Evolutionary conservation across 2,797 vertebrate species (phyloP), one percentile per base, ranked within the genome.

Genomic region (Ibycter americanus): DNA sequence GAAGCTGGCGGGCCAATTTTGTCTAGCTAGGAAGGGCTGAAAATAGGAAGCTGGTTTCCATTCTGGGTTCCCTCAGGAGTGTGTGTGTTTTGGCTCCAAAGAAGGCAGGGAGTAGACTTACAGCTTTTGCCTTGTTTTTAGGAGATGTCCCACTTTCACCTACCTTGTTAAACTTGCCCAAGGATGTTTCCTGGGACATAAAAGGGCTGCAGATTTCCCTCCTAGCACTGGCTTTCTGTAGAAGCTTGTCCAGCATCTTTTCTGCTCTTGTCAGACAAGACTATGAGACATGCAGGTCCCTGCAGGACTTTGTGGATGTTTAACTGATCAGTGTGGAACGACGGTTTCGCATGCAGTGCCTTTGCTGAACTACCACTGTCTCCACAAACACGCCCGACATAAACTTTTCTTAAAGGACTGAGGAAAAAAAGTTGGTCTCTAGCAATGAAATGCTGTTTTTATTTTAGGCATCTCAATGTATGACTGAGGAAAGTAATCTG

Each of bases 401-500:
- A 79, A 86, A 81, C 80, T 91, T 90, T 78, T 88, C 83, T 79
- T 40, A 44, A 70, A 80, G 44, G 31, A 90, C 0, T 55, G 66
- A 73, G 63, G 74, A 36, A 85, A 87, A 89, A 62, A 78, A 67
- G 55, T 79, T 86, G 42, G 46, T 91, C 72, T 90, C 80, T 94
- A 80, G 89, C 78, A 87, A 42, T 65, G 70, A 88, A 83, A 87
- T 20, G 36, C 59, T 36, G 36, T 6, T 87, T 95, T 94, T 96
- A 94, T 95, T 96, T 96, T 90, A 86, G 55, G 70, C 72, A 87
- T 73, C 54, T 85, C 58, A 59, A 19, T 91, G 80, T 86, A 62
- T 55, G 83, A 88, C 83, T 88, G 80, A 90, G 90, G 87, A 82
- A 56, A 94, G 27, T 86, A 91, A 79, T 91, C 77, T 93, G 93